These are phyloP conservation scores for Propsilocerus akamusi DNA, from an alignment of 1,140 invertebrate species.

Conservation along the genomic window DNA sequence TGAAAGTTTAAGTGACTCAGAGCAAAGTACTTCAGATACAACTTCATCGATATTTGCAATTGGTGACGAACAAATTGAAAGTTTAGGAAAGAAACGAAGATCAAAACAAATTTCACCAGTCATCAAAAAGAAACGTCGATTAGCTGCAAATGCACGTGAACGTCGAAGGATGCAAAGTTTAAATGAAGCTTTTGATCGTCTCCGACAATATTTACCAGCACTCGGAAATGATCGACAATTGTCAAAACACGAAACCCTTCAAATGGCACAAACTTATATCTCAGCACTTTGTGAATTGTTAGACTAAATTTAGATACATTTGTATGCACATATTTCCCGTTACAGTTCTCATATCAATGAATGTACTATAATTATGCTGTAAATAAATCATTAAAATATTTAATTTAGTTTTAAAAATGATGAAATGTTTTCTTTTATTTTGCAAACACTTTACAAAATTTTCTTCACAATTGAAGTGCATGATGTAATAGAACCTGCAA, in stretches of 20 bases:
- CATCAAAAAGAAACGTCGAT: constrained; percentile 59
- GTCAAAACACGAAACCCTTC: constrained; percentile 92
- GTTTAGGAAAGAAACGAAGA: constrained; percentile 27
- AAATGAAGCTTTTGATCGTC: constrained; percentile 81
- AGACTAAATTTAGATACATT: no score
- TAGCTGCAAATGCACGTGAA: constrained; percentile 86
- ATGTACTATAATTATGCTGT: no score
- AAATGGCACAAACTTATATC: constrained; percentile 96
- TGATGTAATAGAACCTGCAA: no score
- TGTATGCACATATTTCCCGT: no score
- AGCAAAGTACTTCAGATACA: not conserved
- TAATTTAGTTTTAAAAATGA: no score
- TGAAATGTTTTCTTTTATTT: no score
- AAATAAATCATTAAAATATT: no score
- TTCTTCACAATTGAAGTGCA: no score
- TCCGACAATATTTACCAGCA: constrained; percentile 76
- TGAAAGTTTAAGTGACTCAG: not conserved
- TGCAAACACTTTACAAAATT: no score
- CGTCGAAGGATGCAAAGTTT: constrained; percentile 84
- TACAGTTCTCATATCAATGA: no score
- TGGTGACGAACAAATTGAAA: constrained; percentile 8
- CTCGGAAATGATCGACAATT: constrained; percentile 79
- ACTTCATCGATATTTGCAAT: not conserved
- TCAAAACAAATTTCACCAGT: constrained; percentile 51
- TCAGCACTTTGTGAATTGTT: constrained; percentile 70